Conservation (phyloP, 1,140 invertebrate genomes). For the Drosophila tani region DNA sequence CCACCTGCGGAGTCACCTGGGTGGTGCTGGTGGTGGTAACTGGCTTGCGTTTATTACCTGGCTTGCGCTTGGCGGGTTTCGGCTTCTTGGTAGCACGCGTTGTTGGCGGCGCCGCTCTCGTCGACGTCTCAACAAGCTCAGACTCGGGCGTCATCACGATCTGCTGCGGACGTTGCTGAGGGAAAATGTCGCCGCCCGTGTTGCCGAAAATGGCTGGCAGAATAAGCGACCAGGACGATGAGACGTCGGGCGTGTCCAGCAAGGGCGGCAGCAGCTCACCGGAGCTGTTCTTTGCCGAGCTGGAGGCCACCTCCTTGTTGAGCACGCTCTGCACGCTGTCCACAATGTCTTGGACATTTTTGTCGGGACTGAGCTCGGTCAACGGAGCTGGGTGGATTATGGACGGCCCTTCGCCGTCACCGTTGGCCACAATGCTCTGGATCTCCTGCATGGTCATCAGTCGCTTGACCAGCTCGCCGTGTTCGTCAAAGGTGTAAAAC, state of each 20-base stretch:
- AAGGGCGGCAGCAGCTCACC: constrained; percentile 85
- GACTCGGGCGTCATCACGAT: constrained; percentile 86
- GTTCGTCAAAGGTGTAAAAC: constrained; percentile 93
- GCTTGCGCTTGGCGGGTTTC: constrained; percentile 72
- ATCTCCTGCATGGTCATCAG: constrained; percentile 94
- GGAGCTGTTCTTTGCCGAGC: constrained; percentile 86
- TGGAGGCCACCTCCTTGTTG: constrained; percentile 90
- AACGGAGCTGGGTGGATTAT: constrained; percentile 86
- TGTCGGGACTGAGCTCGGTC: constrained; percentile 86
- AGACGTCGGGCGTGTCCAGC: constrained; percentile 89
- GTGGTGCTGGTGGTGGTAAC: constrained; percentile 58
- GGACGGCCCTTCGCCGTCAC: constrained; percentile 88
- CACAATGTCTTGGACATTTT: constrained; percentile 91
- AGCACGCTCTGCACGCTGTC: constrained; percentile 93
- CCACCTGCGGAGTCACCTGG: constrained; percentile 72
- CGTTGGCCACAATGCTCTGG: constrained; percentile 92
- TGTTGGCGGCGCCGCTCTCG: constrained; percentile 59
- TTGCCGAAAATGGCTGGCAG: constrained; percentile 91
- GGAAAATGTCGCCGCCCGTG: constrained; percentile 88
- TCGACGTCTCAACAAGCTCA: constrained; percentile 85
- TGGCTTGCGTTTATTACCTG: constrained; percentile 65
- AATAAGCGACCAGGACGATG: constrained; percentile 92
- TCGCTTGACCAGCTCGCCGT: constrained; percentile 91
- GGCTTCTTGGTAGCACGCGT: constrained; percentile 67
- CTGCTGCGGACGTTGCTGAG: constrained; percentile 86